These are phyloP conservation scores for Argyrosomus regius DNA, from an alignment of 2,797 vertebrate species.

Conservation along the genomic window DNA sequence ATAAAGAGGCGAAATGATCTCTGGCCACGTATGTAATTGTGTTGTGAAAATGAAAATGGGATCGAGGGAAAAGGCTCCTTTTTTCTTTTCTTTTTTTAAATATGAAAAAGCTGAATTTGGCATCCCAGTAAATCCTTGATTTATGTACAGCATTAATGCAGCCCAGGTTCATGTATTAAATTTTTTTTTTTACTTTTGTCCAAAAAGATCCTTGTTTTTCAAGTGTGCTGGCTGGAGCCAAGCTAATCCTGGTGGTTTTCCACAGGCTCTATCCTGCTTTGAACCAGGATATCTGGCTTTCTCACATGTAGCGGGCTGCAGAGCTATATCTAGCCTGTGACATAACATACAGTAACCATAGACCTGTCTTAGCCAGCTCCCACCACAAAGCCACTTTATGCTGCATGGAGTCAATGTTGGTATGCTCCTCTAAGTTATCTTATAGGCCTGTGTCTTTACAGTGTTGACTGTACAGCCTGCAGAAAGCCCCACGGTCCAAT, in stretches of 20 bases:
- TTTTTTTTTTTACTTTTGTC: constrained; percentile 47
- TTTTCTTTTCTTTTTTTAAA: background rate
- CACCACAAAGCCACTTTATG: constrained; percentile 53
- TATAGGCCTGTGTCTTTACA: constrained; percentile 30
- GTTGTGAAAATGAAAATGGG: constrained; percentile 28
- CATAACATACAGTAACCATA: constrained; percentile 68
- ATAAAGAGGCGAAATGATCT: constrained; percentile 33
- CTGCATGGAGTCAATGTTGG: constrained; percentile 15
- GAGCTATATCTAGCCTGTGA: constrained; percentile 71
- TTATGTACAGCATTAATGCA: constrained; percentile 29
- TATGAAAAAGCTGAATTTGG: background rate
- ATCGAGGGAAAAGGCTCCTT: background rate
- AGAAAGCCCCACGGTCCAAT: constrained; percentile 27
- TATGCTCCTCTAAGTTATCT: constrained; percentile 34
- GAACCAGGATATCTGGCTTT: constrained; percentile 55
- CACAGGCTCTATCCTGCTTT: constrained; percentile 56
- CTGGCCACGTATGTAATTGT: constrained; percentile 17
- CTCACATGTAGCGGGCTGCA: constrained; percentile 29
- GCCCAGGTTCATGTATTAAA: constrained; percentile 32
- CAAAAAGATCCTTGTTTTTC: constrained; percentile 59
- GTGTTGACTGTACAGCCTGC: constrained; percentile 10
- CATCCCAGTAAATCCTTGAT: constrained; percentile 24
- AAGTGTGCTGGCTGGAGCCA: constrained; percentile 51
- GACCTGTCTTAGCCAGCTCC: constrained; percentile 51
- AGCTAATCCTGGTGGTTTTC: constrained; percentile 61